Conservation (phyloP, 2,113 vertebrate species). For the Abramis brama region DNA sequence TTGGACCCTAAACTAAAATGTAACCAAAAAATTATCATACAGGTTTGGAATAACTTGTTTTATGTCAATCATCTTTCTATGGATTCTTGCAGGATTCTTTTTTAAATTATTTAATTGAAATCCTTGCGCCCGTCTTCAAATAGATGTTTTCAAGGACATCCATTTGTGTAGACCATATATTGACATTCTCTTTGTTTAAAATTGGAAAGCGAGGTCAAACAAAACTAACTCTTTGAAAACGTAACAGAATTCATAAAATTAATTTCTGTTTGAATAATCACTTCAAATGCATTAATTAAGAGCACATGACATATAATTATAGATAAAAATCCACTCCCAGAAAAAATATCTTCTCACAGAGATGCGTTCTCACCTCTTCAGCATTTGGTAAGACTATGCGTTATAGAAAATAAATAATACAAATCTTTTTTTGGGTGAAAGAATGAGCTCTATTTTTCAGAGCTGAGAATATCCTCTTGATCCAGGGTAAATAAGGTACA, state of each 20-base stretch:
- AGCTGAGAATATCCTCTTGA: slow-evolving; percentile 9
- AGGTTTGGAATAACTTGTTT: neutral
- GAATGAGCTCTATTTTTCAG: slow-evolving; percentile 3
- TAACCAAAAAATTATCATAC: neutral
- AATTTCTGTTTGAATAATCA: neutral
- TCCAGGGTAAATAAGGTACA: slow-evolving; percentile 42
- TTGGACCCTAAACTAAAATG: too few relatives aligned
- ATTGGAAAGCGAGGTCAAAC: slow-evolving; percentile 12
- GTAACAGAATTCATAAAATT: neutral
- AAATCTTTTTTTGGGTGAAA: neutral
- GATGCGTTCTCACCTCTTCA: neutral
- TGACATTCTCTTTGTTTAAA: neutral
- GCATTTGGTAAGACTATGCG: neutral
- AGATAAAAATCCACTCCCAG: neutral
- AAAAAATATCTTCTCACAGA: neutral
- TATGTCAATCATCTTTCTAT: neutral
- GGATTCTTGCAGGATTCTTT: neutral
- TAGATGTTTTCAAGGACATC: neutral
- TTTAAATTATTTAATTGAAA: neutral
- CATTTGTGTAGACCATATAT: too few relatives aligned
- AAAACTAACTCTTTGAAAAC: neutral
- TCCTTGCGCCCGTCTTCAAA: neutral
- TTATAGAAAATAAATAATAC: slow-evolving; percentile 1
- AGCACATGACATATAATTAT: neutral
- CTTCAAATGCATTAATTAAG: neutral